These are phyloP conservation scores for Hirudo medicinalis DNA, from an alignment of 1,140 invertebrate genomes.

Conservation along the genomic window DNA sequence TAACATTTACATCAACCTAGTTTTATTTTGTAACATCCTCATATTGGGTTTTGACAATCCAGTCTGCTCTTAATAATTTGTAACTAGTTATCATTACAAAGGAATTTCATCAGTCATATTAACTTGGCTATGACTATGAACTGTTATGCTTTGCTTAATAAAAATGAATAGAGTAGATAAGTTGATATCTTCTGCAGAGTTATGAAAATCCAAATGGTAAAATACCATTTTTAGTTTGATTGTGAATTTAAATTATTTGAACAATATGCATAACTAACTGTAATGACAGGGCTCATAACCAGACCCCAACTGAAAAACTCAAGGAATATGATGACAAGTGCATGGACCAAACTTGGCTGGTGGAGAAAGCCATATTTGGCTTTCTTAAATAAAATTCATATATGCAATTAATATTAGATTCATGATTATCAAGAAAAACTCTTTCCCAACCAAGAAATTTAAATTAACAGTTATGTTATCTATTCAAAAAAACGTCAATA, in stretches of 20 bases:
- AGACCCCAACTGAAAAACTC: slow-evolving; percentile 99
- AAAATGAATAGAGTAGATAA: too few species aligned
- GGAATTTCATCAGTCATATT: not conserved
- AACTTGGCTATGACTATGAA: not conserved
- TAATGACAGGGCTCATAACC: slow-evolving; percentile 92
- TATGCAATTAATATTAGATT: not conserved
- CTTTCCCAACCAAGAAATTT: too few species aligned
- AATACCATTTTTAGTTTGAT: not conserved
- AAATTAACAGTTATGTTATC: too few species aligned
- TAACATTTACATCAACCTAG: too few species aligned
- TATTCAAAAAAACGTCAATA: too few species aligned
- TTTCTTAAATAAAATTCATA: slow-evolving; percentile 5
- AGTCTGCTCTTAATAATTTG: too few species aligned
- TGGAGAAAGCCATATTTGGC: slow-evolving; percentile 12
- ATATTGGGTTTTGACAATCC: too few species aligned
- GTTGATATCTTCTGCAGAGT: too few species aligned
- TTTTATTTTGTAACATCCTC: too few species aligned
- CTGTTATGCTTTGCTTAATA: too few species aligned
- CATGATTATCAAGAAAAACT: too few species aligned
- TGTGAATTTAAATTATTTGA: slow-evolving; percentile 1
- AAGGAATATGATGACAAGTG: slow-evolving; percentile 93
- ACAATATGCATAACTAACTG: slow-evolving; percentile 50
- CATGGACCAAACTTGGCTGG: slow-evolving; percentile 87
- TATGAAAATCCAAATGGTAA: slow-evolving; percentile 16
- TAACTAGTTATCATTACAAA: too few species aligned